Percentiles rank a stretch among this genome's conserved stretches.
These are phyloP conservation scores for Melanerpes formicivorus DNA, from an alignment of 2,113 vertebrate genomes.

Conservation along the genomic window DNA sequence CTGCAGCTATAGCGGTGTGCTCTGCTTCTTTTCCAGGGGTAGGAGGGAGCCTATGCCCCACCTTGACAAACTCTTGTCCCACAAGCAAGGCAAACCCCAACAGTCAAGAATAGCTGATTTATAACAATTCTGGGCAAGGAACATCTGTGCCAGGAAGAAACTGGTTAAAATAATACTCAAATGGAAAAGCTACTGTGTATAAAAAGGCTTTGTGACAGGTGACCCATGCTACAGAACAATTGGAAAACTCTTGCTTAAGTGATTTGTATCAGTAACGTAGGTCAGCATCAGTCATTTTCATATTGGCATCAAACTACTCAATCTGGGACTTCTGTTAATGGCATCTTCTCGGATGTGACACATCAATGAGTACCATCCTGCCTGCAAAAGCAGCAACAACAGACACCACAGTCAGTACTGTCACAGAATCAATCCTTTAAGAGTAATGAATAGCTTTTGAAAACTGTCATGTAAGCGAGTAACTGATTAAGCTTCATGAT, in stretches of 20 bases:
- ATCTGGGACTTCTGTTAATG: background rate
- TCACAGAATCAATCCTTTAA: background rate
- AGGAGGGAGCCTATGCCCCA: background rate
- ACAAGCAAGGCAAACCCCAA: background rate
- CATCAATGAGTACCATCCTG: background rate
- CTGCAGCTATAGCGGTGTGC: background rate
- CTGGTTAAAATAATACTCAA: background rate
- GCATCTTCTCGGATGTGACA: background rate
- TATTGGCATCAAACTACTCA: background rate
- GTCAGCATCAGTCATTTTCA: background rate
- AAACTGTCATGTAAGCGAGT: slow-evolving; percentile 50
- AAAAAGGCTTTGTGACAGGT: background rate
- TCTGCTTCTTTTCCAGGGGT: background rate
- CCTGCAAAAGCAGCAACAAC: background rate
- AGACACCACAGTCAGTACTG: background rate
- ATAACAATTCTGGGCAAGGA: background rate
- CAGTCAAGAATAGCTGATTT: background rate
- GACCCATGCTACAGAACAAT: background rate
- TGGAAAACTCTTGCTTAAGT: background rate
- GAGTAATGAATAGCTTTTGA: slow-evolving; percentile 55
- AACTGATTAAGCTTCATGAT: slow-evolving; percentile 60
- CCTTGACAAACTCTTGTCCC: background rate
- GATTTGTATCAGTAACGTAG: background rate
- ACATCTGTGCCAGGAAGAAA: background rate
- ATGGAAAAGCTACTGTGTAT: background rate